A percentile compares a stretch with the other conserved stretches of the same genome.
Evolutionary conservation across 2,888 invertebrate species (phyloP).

Genomic region (Strigamia crassipes): DNA sequence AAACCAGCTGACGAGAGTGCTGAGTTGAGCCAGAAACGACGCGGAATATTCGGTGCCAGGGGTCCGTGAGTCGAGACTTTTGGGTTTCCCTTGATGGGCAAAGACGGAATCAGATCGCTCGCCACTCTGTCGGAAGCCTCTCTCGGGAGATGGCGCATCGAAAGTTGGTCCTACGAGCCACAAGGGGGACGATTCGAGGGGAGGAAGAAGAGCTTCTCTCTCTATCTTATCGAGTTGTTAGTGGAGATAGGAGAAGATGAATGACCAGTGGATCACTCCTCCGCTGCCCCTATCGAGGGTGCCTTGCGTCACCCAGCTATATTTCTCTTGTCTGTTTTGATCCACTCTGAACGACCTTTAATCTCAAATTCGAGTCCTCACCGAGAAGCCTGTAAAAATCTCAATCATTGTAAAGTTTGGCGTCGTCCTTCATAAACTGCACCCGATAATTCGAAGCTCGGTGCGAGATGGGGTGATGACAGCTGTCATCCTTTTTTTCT

Average conservation of each 20-base stretch:
- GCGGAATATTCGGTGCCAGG: not conserved
- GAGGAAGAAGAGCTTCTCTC: constrained; percentile 4
- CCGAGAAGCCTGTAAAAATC: not conserved
- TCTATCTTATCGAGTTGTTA: constrained; percentile 37
- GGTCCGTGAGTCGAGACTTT: not conserved
- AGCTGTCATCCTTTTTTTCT: not conserved
- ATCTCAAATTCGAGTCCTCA: not conserved
- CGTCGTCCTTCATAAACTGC: not conserved
- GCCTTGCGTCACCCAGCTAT: not conserved
- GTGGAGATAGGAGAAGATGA: constrained; percentile 18
- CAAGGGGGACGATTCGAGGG: constrained; percentile 2
- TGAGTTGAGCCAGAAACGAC: not conserved
- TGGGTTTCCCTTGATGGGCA: not conserved
- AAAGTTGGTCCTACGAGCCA: constrained; percentile 23
- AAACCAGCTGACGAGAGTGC: not conserved
- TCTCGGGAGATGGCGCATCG: constrained; percentile 12
- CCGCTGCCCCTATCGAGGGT: not conserved
- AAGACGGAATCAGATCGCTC: constrained; percentile 27
- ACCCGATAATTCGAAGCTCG: too few relatives aligned
- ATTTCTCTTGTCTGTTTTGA: constrained; percentile 25
- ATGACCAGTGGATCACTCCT: constrained; percentile 6
- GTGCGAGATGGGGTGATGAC: constrained; percentile 16
- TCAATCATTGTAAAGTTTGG: not conserved
- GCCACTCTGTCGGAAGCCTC: constrained; percentile 17
- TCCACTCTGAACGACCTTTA: constrained; percentile 39